These are phyloP conservation scores for Cirrhinus mrigala DNA, from an alignment of 2,797 vertebrate genomes.

Conservation along the genomic window DNA sequence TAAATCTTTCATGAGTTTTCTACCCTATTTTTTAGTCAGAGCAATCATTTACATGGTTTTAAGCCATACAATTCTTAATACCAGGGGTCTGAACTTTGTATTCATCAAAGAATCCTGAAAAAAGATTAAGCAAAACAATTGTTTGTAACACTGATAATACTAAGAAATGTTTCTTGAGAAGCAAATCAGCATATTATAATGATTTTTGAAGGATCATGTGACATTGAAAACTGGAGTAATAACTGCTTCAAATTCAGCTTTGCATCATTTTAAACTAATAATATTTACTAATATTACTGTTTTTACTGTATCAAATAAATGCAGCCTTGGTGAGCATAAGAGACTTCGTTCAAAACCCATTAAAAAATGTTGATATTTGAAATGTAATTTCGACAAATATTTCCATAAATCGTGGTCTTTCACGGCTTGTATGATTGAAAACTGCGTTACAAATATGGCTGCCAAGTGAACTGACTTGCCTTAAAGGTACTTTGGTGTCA, in stretches of 20 bases:
- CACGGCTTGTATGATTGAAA: background rate
- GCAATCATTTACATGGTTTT: too few relatives aligned
- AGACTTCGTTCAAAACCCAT: background rate
- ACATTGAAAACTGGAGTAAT: background rate
- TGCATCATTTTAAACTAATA: background rate
- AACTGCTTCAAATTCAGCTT: background rate
- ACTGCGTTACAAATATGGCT: background rate
- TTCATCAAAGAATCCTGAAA: background rate
- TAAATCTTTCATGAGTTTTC: too few relatives aligned
- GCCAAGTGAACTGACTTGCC: slow-evolving; percentile 15
- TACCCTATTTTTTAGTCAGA: too few relatives aligned
- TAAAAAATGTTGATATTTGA: background rate
- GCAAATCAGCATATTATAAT: background rate
- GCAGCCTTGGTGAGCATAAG: background rate
- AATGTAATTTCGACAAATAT: background rate
- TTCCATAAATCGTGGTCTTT: background rate
- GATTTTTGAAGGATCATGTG: background rate
- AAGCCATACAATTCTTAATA: too few relatives aligned
- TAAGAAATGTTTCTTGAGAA: background rate
- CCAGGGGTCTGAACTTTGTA: background rate
- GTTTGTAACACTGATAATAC: background rate
- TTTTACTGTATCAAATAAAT: background rate
- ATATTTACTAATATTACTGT: background rate
- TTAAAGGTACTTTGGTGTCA: background rate
- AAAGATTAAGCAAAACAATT: background rate